Percentiles rank a stretch among this genome's conserved stretches.
Evolutionary conservation across 1,140 invertebrate genomes (phyloP).

Genomic region (Heliothis virescens): DNA sequence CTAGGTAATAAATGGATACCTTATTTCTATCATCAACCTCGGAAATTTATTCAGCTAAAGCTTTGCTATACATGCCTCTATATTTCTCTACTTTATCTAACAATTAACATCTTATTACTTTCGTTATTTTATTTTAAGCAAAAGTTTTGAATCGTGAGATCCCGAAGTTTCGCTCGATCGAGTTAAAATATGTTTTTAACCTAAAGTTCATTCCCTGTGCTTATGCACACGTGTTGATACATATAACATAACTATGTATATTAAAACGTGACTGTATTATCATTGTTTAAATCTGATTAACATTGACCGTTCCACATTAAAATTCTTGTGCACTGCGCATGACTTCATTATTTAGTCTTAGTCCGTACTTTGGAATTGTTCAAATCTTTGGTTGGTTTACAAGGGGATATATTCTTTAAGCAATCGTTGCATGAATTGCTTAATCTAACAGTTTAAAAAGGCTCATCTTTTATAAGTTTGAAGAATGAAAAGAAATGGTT

Average conservation of each 20-base stretch:
- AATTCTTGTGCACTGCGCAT: conserved; percentile 30
- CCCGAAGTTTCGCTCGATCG: no score
- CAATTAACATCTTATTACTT: no score
- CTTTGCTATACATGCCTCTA: no score
- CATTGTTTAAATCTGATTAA: conserved; percentile 32
- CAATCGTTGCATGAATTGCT: background rate
- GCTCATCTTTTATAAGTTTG: no score
- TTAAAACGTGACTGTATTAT: conserved; percentile 26
- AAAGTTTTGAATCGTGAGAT: no score
- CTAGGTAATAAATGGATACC: background rate
- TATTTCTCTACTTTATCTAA: no score
- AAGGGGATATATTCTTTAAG: no score
- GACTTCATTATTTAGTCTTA: background rate
- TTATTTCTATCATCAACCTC: background rate
- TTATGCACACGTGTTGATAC: background rate
- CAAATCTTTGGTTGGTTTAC: background rate
- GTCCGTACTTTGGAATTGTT: background rate
- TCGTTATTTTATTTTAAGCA: no score
- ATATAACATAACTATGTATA: background rate
- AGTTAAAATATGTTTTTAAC: no score
- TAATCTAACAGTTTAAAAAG: no score
- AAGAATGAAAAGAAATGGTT: no score
- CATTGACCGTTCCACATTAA: conserved; percentile 38
- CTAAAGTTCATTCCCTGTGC: background rate
- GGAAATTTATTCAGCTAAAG: no score